Conservation (phyloP, 2,797 vertebrate species). For the Squalus acanthias region DNA sequence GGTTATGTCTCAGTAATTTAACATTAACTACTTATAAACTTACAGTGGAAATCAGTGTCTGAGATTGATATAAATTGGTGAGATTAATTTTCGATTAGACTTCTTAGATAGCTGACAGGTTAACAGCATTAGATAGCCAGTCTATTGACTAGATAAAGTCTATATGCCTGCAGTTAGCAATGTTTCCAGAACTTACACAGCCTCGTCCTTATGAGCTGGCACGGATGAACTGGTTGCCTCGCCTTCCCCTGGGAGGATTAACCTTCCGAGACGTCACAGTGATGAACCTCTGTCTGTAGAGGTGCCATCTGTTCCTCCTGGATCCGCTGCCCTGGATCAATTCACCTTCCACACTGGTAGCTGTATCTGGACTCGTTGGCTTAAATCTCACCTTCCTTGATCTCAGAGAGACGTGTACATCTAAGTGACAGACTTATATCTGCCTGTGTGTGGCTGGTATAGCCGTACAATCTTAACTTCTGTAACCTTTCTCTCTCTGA, state of each 20-base stretch:
- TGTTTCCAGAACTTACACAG: not conserved
- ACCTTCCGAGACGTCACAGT: not conserved
- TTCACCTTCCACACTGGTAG: not conserved
- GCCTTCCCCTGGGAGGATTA: not conserved
- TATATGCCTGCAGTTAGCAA: not conserved
- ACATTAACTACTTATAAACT: not conserved
- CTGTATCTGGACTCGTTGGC: not conserved
- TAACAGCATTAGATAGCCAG: not conserved
- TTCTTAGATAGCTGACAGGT: not conserved
- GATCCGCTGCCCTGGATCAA: not conserved
- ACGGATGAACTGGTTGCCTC: not conserved
- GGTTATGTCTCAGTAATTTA: not conserved
- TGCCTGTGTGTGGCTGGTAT: not conserved
- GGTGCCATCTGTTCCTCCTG: not conserved
- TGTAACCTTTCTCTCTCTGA: too few relatives aligned
- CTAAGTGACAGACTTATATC: not conserved
- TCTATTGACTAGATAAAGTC: not conserved
- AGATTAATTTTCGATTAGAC: not conserved
- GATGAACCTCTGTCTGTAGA: not conserved
- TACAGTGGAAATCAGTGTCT: not conserved
- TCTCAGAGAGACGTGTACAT: not conserved
- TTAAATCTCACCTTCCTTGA: not conserved
- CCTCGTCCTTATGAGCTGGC: not conserved
- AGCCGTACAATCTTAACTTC: not conserved
- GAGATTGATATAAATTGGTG: not conserved